These are phyloP conservation scores for Agrochola lychnidis DNA, from an alignment of 2,888 invertebrate genomes.

Conservation along the genomic window DNA sequence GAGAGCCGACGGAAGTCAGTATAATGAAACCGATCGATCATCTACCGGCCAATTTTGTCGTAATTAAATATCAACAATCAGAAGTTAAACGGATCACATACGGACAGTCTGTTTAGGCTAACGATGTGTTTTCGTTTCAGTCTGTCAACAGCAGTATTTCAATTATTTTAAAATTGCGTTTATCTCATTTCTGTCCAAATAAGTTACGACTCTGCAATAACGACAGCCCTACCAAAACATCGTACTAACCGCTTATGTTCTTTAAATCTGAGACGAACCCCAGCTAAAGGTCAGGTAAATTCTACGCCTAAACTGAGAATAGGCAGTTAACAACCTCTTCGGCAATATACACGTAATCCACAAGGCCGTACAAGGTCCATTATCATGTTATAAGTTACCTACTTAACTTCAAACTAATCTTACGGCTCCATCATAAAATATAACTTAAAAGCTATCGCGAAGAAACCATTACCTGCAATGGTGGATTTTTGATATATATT, in stretches of 20 bases:
- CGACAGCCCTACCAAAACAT: not conserved
- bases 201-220: not conserved
- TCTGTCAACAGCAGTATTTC: not conserved
- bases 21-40: conserved; percentile 46
- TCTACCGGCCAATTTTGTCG: conserved; percentile 11
- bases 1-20: conserved; percentile 17
- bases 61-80: conserved; percentile 31
- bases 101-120: not conserved
- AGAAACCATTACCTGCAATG: conserved; percentile 74
- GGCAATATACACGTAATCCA: conserved; percentile 48
- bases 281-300: conserved; percentile 14
- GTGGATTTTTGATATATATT: conserved; percentile 81
- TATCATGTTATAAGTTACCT: conserved; percentile 49
- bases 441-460: conserved; percentile 66
- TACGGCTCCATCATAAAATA: conserved; percentile 64
- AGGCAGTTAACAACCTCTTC: conserved; percentile 38
- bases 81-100: conserved; percentile 10
- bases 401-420: conserved; percentile 60
- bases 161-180: not conserved
- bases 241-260: not conserved
- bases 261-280: conserved; percentile 6
- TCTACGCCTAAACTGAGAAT: conserved; percentile 29
- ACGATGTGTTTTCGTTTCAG: not conserved
- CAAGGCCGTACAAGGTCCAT: conserved; percentile 36
- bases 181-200: not conserved